A percentile compares a stretch with the other conserved stretches of the same genome.
These are phyloP conservation scores for Eira barbara DNA, from an alignment of 2,113 vertebrate genomes.

Conservation along the genomic window DNA sequence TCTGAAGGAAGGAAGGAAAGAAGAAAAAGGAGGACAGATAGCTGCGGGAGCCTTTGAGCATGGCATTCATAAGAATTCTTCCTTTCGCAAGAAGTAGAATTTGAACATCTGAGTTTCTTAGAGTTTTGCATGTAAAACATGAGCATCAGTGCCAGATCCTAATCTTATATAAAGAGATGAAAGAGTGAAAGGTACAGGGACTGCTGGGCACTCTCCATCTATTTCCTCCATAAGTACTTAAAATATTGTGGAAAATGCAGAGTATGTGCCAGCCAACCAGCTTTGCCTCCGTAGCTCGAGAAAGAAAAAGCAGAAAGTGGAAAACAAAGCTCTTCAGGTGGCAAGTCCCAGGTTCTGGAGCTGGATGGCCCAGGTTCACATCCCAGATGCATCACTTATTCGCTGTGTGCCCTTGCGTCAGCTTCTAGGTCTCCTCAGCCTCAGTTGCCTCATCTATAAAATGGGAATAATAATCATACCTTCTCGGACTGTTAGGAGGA, in stretches of 20 bases:
- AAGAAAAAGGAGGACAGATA: background rate
- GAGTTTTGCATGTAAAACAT: background rate
- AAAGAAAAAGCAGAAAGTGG: background rate
- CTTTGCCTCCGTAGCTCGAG: background rate
- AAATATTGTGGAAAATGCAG: background rate
- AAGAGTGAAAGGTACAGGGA: background rate
- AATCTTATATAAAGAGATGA: background rate
- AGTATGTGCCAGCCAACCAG: background rate
- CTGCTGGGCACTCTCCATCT: background rate
- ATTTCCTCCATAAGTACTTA: background rate
- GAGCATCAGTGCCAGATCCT: background rate
- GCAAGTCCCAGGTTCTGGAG: background rate
- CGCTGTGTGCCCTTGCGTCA: background rate
- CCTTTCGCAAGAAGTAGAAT: background rate
- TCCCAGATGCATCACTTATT: background rate
- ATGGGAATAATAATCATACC: background rate
- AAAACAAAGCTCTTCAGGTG: background rate
- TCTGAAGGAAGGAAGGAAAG: background rate
- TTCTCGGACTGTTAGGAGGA: background rate
- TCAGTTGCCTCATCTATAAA: background rate
- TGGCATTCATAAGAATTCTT: background rate
- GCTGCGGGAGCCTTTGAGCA: background rate
- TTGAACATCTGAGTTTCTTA: background rate
- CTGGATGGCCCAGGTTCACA: background rate
- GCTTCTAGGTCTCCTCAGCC: background rate